phyloP scores from a whole-genome alignment of 2,113 vertebrate species.

The Protobothrops flavoviridis region DNA sequence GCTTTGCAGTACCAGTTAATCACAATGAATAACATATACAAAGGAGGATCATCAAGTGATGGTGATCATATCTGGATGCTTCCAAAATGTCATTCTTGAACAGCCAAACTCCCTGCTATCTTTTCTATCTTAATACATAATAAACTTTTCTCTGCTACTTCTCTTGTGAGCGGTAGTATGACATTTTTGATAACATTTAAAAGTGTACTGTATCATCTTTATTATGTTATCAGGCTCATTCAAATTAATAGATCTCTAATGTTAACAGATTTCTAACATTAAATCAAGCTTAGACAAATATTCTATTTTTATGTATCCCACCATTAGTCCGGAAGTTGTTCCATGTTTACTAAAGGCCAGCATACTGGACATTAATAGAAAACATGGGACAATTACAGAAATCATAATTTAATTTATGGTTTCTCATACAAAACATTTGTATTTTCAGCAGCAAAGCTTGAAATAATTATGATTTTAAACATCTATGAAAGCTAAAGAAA shows the following conservation, averaged over 20 bases:
- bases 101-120: not conserved
- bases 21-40: not conserved
- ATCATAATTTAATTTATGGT: not conserved
- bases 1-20: not conserved
- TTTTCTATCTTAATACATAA: not conserved
- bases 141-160: not conserved
- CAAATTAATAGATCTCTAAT: not conserved
- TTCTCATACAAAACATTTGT: not conserved
- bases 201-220: not conserved
- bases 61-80: not conserved
- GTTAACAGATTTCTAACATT: not conserved
- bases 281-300: not conserved
- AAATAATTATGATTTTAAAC: not conserved
- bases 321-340: not conserved
- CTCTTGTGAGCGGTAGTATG: not conserved
- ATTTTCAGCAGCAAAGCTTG: not conserved
- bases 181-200: not conserved
- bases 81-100: not conserved
- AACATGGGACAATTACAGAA: not conserved
- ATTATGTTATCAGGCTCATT: not conserved
- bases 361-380: not conserved
- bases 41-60: not conserved
- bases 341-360: not conserved
- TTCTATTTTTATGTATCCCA: not conserved
- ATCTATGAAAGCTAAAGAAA: constrained; percentile 22